Conservation (phyloP, 2,888 invertebrate genomes). For the Epicampocera succincta region DNA sequence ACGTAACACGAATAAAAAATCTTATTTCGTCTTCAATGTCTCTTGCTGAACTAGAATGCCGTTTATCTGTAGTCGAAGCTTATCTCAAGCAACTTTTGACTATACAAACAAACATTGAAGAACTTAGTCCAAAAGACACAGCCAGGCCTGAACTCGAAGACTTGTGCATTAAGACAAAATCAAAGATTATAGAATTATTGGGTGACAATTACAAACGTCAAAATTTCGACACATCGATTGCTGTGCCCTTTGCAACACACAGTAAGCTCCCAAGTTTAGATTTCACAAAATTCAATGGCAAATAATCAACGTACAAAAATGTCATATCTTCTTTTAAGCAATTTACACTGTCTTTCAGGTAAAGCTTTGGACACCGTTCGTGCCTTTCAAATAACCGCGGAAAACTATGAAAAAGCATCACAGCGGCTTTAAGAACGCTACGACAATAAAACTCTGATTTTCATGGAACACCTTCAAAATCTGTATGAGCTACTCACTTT, state of each 20-base stretch:
- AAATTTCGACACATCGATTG: constrained; percentile 34
- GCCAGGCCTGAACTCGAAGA: constrained; percentile 8
- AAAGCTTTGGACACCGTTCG: constrained; percentile 48
- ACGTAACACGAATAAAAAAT: constrained; percentile 17
- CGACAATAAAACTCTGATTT: constrained; percentile 49
- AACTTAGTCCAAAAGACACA: neutral
- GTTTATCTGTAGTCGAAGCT: constrained; percentile 18
- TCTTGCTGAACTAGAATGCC: constrained; percentile 5
- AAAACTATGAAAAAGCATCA: constrained; percentile 48
- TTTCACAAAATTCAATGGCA: constrained; percentile 37
- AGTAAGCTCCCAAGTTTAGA: constrained; percentile 16
- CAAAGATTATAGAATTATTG: neutral
- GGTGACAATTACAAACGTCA: constrained; percentile 27
- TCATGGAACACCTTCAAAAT: constrained; percentile 43
- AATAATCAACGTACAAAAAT: constrained; percentile 37
- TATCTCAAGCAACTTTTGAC: constrained; percentile 25
- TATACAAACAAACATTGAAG: constrained; percentile 21
- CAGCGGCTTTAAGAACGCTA: constrained; percentile 38
- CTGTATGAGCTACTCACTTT: constrained; percentile 37
- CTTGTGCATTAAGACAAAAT: constrained; percentile 18
- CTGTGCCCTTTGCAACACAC: constrained; percentile 1
- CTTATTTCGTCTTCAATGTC: constrained; percentile 1
- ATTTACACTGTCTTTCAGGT: constrained; percentile 37
- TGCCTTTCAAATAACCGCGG: constrained; percentile 33
- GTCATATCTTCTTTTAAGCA: constrained; percentile 38